Conservation (phyloP, 2,113 vertebrate genomes). For the Ceratotherium simum region DNA sequence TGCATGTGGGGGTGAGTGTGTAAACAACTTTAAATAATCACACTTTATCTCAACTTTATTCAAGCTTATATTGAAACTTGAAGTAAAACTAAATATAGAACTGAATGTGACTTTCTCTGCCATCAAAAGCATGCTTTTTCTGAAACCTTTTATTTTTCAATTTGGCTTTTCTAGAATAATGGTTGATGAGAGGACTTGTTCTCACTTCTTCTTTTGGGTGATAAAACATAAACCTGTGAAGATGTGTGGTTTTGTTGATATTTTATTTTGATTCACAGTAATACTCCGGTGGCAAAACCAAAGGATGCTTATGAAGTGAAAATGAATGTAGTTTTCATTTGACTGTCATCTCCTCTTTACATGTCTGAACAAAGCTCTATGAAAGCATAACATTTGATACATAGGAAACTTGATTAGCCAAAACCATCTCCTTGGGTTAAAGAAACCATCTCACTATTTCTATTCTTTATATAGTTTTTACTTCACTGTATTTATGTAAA, state of each 20-base stretch:
- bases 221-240: background rate
- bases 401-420: background rate
- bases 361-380: background rate
- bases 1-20: background rate
- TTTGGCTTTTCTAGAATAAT: background rate
- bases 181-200: background rate
- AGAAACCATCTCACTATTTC: background rate
- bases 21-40: background rate
- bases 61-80: background rate
- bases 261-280: constrained; percentile 3
- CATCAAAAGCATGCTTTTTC: background rate
- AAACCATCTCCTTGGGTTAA: background rate
- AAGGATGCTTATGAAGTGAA: background rate
- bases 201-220: background rate
- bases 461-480: background rate
- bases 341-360: background rate
- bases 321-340: constrained; percentile 3
- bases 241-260: background rate
- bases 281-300: background rate
- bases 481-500: background rate
- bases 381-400: background rate
- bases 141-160: background rate
- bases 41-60: background rate
- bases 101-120: background rate
- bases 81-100: constrained; percentile 26